A percentile compares a stretch with the other conserved stretches of the same genome.
Conservation (phyloP, 2,113 vertebrate species). For the Synchiropus splendidus region DNA sequence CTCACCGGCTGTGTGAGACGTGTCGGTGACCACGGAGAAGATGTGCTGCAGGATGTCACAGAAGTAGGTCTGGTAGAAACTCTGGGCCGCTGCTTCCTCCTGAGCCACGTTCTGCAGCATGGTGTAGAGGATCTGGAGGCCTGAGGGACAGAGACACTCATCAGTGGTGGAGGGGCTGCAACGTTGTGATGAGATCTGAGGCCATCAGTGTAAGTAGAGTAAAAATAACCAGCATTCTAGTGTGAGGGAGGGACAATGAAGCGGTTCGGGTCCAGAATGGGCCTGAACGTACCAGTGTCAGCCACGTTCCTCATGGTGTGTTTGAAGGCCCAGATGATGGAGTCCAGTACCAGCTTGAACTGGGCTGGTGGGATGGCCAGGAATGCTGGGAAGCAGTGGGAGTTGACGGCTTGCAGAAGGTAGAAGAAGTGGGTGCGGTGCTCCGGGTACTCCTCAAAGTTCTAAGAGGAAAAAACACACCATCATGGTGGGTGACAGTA, state of each 20-base stretch:
- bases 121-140: slow-evolving; percentile 94
- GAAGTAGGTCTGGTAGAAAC: slow-evolving; percentile 97
- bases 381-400: slow-evolving; percentile 97
- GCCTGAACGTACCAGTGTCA: slow-evolving; percentile 87
- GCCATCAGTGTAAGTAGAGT: too few species aligned
- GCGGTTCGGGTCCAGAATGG: too few species aligned
- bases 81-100: slow-evolving; percentile 94
- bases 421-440: slow-evolving; percentile 98
- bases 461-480: slow-evolving; percentile 55
- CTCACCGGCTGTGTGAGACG: slow-evolving; percentile 93
- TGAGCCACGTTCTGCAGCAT: slow-evolving; percentile 94
- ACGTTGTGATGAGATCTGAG: too few species aligned
- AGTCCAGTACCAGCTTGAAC: slow-evolving; percentile 97
- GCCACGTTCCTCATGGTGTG: slow-evolving; percentile 99
- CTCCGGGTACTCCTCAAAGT: slow-evolving; percentile 97
- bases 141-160: slow-evolving; percentile 54
- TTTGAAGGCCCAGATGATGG: slow-evolving; percentile 99
- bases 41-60: slow-evolving; percentile 97
- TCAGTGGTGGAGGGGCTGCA: too few species aligned
- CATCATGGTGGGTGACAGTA: not conserved
- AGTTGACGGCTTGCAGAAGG: slow-evolving; percentile 96
- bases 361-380: slow-evolving; percentile 95
- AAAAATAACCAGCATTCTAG: too few species aligned
- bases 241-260: too few species aligned
- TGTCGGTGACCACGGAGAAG: slow-evolving; percentile 97